Conservation (phyloP, 2,888 invertebrate genomes). For the Pheosia tremula region DNA sequence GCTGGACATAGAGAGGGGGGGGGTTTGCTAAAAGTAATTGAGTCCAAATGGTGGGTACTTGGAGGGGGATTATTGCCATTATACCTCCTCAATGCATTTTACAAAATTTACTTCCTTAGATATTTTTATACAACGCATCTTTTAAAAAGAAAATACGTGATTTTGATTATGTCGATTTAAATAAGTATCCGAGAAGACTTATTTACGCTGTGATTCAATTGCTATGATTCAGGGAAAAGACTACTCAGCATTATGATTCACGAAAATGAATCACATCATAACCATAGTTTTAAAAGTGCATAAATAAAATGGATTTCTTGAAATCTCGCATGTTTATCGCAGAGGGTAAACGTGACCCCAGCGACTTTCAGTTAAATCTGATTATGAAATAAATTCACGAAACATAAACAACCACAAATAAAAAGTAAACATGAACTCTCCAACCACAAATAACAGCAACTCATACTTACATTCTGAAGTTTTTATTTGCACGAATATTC, state of each 20-base stretch:
- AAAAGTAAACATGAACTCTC: background rate
- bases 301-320: conserved; percentile 10
- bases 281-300: conserved; percentile 1
- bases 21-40: too few species aligned
- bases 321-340: conserved; percentile 40
- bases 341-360: conserved; percentile 38
- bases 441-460: conserved; percentile 8
- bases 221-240: too few species aligned
- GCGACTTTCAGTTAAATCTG: conserved; percentile 21
- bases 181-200: too few species aligned
- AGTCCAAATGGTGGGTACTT: too few species aligned
- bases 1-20: too few species aligned
- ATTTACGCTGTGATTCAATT: too few species aligned
- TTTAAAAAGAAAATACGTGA: too few species aligned
- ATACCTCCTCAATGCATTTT: too few species aligned
- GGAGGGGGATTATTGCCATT: too few species aligned
- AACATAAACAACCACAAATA: background rate
- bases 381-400: background rate
- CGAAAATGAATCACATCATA: background rate
- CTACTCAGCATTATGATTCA: background rate
- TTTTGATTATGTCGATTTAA: too few species aligned
- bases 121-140: too few species aligned
- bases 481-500: conserved; percentile 48
- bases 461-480: conserved; percentile 23
- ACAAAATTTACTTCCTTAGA: too few species aligned